phyloP scores from a whole-genome alignment of 2,888 invertebrate species.

The Catocala sponsa region DNA sequence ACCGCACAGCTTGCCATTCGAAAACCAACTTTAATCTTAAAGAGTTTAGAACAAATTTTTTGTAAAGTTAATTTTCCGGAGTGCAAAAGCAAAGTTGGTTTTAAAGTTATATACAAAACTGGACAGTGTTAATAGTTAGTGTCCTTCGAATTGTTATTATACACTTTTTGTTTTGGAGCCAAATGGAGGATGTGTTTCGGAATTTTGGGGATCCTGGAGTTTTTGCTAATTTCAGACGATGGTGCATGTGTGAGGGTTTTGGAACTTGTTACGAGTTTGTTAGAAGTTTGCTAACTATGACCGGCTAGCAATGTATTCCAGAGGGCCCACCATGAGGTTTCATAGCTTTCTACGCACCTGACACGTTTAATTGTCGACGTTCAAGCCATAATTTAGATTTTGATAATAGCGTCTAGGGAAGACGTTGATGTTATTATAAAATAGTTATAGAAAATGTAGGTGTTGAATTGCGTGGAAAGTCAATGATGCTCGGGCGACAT shows the following conservation, averaged over 20 bases:
- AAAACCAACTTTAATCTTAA: conserved; percentile 21
- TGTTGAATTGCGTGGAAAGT: too few relatives aligned
- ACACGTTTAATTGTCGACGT: too few relatives aligned
- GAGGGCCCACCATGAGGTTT: too few relatives aligned
- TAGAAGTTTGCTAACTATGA: not conserved
- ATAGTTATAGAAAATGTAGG: too few relatives aligned
- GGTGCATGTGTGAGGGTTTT: conserved; percentile 11
- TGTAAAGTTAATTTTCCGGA: not conserved
- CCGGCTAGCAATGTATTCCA: too few relatives aligned
- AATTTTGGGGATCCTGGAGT: conserved; percentile 33
- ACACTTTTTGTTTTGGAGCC: conserved; percentile 75
- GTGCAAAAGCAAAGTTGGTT: conserved; percentile 34
- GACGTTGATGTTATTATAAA: too few relatives aligned
- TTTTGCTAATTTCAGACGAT: conserved; percentile 41
- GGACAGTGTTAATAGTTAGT: conserved; percentile 77
- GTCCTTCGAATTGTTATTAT: conserved; percentile 75
- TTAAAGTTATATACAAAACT: conserved; percentile 69
- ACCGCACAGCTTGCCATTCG: conserved; percentile 6
- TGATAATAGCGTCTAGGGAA: too few relatives aligned
- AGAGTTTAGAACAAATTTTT: conserved; percentile 1
- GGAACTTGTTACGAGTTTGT: conserved; percentile 1
- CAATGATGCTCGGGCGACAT: too few relatives aligned
- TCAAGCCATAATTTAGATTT: too few relatives aligned
- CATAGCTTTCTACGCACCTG: too few relatives aligned
- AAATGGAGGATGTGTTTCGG: conserved; percentile 60